phyloP scores from a whole-genome alignment of 2,888 invertebrate genomes.

The Hydraecia micacea region DNA sequence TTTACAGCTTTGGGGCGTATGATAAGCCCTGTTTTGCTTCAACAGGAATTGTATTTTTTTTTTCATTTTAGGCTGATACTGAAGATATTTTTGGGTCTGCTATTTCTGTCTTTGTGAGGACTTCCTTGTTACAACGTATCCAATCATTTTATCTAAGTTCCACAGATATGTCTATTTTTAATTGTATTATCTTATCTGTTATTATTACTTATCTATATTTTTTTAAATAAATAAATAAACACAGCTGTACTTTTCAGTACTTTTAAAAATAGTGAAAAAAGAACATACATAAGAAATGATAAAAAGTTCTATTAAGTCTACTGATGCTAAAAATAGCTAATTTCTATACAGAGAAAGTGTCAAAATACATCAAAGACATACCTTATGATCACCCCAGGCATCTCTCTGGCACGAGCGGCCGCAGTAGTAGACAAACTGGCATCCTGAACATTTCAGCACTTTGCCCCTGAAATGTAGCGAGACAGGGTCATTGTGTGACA shows the following conservation, averaged over 20 bases:
- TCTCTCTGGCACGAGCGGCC: slow-evolving; percentile 94
- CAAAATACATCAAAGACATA: slow-evolving; percentile 62
- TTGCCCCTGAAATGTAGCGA: slow-evolving; percentile 90
- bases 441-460: slow-evolving; percentile 95
- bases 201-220: too few species aligned
- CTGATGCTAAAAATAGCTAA: neutral
- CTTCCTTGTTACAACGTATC: neutral
- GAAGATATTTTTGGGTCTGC: neutral
- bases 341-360: neutral
- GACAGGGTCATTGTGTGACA: slow-evolving; percentile 50
- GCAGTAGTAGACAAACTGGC: slow-evolving; percentile 96
- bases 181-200: too few species aligned
- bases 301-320: too few species aligned
- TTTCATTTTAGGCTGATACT: too few species aligned
- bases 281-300: neutral
- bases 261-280: neutral
- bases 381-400: slow-evolving; percentile 95
- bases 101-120: neutral
- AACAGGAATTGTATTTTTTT: neutral
- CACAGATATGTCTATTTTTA: too few species aligned
- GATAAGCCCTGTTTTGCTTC: neutral
- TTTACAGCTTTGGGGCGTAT: neutral
- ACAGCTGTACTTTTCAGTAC: neutral
- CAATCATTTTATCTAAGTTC: neutral
- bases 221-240: too few species aligned